Percentiles rank a stretch among this genome's conserved stretches.
phyloP scores from a whole-genome alignment of 2,797 vertebrate genomes.

The Synaphobranchus kaupii region DNA sequence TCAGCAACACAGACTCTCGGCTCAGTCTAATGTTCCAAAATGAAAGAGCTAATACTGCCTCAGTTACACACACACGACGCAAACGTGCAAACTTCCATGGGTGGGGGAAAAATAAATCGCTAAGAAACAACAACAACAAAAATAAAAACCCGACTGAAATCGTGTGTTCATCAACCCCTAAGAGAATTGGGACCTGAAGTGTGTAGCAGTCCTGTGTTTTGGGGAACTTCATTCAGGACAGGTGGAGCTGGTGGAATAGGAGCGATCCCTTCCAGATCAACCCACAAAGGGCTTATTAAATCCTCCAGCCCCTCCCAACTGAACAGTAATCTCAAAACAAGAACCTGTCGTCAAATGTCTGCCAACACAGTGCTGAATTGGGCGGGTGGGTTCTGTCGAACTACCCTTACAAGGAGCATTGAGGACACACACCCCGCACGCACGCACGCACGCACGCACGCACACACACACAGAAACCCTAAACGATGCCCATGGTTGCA shows the following conservation, averaged over 20 bases:
- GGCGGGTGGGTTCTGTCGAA: conserved; percentile 10
- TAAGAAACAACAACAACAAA: conserved; percentile 13
- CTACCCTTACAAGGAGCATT: conserved; percentile 1
- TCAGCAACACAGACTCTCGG: conserved; percentile 56
- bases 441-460: conserved; percentile 18
- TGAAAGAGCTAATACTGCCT: conserved; percentile 51
- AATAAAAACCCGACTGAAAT: conserved; percentile 21
- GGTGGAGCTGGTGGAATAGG: conserved; percentile 30
- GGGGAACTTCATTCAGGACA: conserved; percentile 14
- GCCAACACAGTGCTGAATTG: not conserved
- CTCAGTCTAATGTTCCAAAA: conserved; percentile 56
- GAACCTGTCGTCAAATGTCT: not conserved
- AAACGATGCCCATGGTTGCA: conserved; percentile 47
- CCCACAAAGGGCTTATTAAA: conserved; percentile 44
- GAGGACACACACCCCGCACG: conserved; percentile 15
- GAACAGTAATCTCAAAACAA: conserved; percentile 23
- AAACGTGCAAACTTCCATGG: conserved; percentile 9
- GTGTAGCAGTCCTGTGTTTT: conserved; percentile 27
- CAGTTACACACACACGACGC: conserved; percentile 46
- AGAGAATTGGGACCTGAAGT: conserved; percentile 28
- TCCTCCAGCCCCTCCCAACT: conserved; percentile 34
- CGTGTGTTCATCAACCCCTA: conserved; percentile 19
- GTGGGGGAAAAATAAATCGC: conserved; percentile 30
- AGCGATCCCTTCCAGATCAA: conserved; percentile 47
- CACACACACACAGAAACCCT: conserved; percentile 33